These are phyloP conservation scores for Aphaenogaster ashmeadi DNA, from an alignment of 1,140 invertebrate species.

Conservation along the genomic window DNA sequence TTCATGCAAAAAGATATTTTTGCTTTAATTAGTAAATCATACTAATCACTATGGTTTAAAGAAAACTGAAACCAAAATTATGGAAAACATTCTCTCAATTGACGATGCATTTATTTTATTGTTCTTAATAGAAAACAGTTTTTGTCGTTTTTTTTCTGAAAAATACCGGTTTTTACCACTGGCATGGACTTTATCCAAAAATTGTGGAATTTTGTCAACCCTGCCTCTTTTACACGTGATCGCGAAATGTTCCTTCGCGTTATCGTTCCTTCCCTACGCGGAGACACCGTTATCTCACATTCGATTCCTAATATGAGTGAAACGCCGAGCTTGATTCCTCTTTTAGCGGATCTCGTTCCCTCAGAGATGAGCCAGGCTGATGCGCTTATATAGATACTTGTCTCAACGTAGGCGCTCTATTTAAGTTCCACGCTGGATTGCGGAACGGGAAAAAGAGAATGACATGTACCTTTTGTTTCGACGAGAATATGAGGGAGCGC, in stretches of 20 bases:
- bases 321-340: not conserved
- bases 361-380: not conserved
- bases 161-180: no score
- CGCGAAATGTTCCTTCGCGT: not conserved
- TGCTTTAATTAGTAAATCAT: no score
- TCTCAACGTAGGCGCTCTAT: not conserved
- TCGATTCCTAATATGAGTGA: conserved; percentile 3
- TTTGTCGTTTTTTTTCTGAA: no score
- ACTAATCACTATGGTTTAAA: no score
- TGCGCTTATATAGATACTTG: not conserved
- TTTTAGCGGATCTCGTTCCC: not conserved
- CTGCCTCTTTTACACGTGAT: no score
- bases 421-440: conserved; percentile 16
- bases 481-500: not conserved
- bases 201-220: no score
- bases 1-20: no score
- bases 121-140: no score
- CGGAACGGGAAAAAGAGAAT: not conserved
- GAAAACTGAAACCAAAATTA: no score
- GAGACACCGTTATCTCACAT: not conserved
- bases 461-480: conserved; percentile 8
- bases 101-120: no score
- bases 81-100: no score
- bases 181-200: no score
- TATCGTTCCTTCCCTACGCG: conserved; percentile 1